Evolutionary conservation across 2,113 vertebrate genomes (phyloP), one percentile per base, ranked within the genome.

Genomic region (Columbina picui): DNA sequence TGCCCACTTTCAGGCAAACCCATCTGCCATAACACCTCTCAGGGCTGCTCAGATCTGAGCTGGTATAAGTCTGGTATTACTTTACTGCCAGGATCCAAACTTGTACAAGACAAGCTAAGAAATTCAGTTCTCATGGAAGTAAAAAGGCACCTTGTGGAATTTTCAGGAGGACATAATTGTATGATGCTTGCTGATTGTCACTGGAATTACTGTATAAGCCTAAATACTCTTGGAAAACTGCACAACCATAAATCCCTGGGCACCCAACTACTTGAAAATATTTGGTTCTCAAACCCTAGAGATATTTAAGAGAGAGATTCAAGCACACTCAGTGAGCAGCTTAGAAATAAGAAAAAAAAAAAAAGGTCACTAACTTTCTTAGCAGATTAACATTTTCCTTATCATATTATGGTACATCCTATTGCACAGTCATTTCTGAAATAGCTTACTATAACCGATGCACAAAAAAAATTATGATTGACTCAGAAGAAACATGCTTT

Each of bases 301-400:
- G 73, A 61, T 76, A 81, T 59, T 86, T 78, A 45, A 83, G 43
- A 65, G 49, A 53, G 14, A 81, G 17, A 89, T 71, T 93, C n/a
- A 69, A 84, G 41, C 52, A 84, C 36, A 30, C n/a, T 92, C 52
- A 68, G 26, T 87, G 82, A 81, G 36, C 69, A 89, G 41, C 39
- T 84, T 87, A 75, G 36, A 91, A 94, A 79, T 91, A 21, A 20
- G 23, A 6, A 12, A 1, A 7, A 2, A 7, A 2, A 67, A 47
- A 69, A 74, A 92, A 75, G 27, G 61, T 81, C 81, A 79, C 34
- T 64, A 73, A 84, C 56, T 75, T 92, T 55, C 89, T 90, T 81
- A 90, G 60, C 29, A 70, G 59, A 75, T 87, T 74, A 97, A 91
- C 74, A 97, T 96, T 87, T 88, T 92, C 63, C 36, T 57, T 61